Percentiles rank a stretch among this genome's conserved stretches.
Conservation (phyloP, 2,888 invertebrate species). For the Tupiocoris notatus region DNA sequence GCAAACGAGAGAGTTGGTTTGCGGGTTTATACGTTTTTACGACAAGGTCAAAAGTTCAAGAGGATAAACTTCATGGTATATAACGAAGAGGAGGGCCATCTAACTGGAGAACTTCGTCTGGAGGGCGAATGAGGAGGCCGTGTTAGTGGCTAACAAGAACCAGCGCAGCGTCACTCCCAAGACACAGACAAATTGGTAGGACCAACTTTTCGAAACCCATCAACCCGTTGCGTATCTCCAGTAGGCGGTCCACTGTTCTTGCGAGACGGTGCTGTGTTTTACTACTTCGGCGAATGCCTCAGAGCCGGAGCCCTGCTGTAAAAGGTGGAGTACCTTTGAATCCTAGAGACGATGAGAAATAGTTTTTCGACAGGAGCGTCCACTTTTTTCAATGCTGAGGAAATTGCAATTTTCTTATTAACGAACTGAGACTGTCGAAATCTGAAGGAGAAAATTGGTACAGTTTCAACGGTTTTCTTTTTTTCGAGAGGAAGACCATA, state of each 20-base stretch:
- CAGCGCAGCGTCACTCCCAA: neutral
- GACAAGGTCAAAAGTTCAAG: constrained; percentile 21
- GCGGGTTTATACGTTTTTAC: constrained; percentile 1
- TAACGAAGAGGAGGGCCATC: neutral
- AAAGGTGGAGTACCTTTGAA: neutral
- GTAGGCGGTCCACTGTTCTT: neutral
- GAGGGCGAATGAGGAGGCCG: neutral
- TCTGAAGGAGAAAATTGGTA: no score
- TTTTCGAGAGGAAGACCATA: no score
- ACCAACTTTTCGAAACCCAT: neutral
- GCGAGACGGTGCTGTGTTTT: neutral
- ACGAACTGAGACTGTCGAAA: no score
- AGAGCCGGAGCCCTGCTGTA: neutral
- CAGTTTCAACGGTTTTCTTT: no score
- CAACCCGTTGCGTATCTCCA: neutral
- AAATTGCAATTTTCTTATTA: no score
- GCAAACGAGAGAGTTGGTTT: neutral
- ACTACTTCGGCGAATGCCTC: neutral
- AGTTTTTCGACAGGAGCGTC: no score
- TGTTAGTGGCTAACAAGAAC: constrained; percentile 11
- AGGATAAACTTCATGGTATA: constrained; percentile 17
- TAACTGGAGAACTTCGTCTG: constrained; percentile 6
- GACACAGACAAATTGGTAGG: constrained; percentile 22
- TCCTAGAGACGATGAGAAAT: no score
- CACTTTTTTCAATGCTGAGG: no score